Base-by-base conservation (phyloP, 2,113 vertebrate genomes). In the Telmatochromis sp. region DNA sequence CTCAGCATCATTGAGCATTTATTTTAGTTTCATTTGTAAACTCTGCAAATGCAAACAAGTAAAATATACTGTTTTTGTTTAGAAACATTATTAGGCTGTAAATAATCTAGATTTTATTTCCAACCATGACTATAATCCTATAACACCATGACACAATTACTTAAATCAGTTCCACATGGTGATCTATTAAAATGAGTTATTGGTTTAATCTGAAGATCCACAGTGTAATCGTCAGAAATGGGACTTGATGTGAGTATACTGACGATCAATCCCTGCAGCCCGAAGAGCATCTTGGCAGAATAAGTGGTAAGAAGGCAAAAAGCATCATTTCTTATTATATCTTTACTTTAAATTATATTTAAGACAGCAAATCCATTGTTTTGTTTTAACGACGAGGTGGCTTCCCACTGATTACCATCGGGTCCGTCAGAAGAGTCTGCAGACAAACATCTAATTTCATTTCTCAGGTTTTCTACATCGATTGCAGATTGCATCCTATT, bases 301-400 rank as follows among this genome's bases (percentile, higher is more conserved):
- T 31, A 19, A 31, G 23, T 19, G 15, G 42, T 28, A 1, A 31
- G 15, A 47, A 49, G 15, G 14, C 13, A 26, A 47, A 75, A 47
- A 31, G 14, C 4, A 17, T 4, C 0, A 0, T 31, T 75, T 49
- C 70, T 31, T 31, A 31, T 49, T 11, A 78, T 49, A 11, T 6
- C 15, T 26, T 78, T 31, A 49, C 10, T 49, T 31, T n/a, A 11
- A 49, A 49, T 49, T 7, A 49, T 49, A 1, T 49, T 28, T 13
- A 31, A 49, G 23, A 5, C 4, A 28, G 23, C 9, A 75, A 75
- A 75, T 11, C 23, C 14, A 11, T 28, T 7, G 42, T 49, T 78
- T 10, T 75, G 23, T 11, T 47, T 19, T 45, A 3, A 11, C 13
- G 0, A 15, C 2, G 8, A 73, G 37, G 65, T 15, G 37, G 8